These are phyloP conservation scores for Chalcis sispes DNA, from an alignment of 2,888 invertebrate species.

Conservation along the genomic window DNA sequence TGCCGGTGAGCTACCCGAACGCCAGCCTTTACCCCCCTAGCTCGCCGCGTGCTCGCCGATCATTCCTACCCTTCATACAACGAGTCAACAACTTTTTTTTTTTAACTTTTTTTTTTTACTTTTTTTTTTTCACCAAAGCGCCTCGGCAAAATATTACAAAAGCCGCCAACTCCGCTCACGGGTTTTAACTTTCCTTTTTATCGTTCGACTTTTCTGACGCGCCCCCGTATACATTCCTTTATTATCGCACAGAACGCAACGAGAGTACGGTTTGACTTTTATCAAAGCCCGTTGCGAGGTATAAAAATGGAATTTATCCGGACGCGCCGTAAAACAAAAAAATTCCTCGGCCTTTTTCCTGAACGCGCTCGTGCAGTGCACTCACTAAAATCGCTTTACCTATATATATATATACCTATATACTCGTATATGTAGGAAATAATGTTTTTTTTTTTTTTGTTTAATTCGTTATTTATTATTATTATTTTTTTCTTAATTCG, in stretches of 20 bases:
- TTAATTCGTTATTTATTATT: no score
- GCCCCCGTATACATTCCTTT: background rate
- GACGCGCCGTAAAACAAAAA: conserved; percentile 2
- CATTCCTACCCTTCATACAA: background rate
- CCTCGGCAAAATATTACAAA: no score
- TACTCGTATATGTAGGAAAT: no score
- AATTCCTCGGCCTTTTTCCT: background rate
- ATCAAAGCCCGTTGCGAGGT: conserved; percentile 3
- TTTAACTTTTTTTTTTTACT: background rate
- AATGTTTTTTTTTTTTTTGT: no score
- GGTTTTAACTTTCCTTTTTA: background rate
- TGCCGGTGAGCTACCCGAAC: no score
- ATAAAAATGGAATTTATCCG: conserved; percentile 4
- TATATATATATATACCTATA: no score
- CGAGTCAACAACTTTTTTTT: no score
- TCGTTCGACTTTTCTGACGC: conserved; percentile 4
- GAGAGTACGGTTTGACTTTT: conserved; percentile 11
- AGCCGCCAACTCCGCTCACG: no score
- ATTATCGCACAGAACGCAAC: conserved; percentile 12
- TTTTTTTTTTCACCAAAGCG: conserved; percentile 1
- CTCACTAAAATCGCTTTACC: no score
- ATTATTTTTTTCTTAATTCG: no score
- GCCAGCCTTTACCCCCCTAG: background rate
- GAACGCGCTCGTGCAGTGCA: no score
- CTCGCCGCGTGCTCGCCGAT: background rate